Evolutionary conservation across 1,140 invertebrate genomes (phyloP).

Genomic region (Heliothis subflexa): DNA sequence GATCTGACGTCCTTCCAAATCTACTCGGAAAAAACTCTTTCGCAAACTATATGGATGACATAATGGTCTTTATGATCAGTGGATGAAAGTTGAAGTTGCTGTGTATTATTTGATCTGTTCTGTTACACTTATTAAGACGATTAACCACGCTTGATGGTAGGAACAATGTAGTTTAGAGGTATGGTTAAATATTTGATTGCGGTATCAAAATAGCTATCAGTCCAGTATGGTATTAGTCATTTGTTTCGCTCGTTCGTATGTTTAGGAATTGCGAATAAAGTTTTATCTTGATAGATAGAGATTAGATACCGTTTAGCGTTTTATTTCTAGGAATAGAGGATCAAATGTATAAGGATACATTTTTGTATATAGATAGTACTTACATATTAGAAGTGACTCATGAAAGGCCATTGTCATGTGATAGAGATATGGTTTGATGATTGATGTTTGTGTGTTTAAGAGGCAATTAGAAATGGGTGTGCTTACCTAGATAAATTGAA

Average conservation of each 20-base stretch:
- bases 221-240: conserved; percentile 27
- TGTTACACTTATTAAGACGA: conserved; percentile 63
- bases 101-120: conserved; percentile 5
- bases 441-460: neutral
- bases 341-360: neutral
- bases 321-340: neutral
- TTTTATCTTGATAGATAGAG: conserved; percentile 5
- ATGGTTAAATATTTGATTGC: conserved; percentile 36
- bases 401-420: neutral
- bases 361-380: neutral
- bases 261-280: conserved; percentile 14
- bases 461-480: neutral
- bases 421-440: neutral
- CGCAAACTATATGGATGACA: conserved; percentile 44
- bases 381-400: neutral
- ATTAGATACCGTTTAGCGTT: conserved; percentile 11
- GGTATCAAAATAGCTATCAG: conserved; percentile 15
- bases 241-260: conserved; percentile 22
- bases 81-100: conserved; percentile 23
- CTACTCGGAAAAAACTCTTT: conserved; percentile 57
- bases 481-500: neutral
- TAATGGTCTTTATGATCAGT: conserved; percentile 36
- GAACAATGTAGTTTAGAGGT: conserved; percentile 48
- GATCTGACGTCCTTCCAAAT: conserved; percentile 63
- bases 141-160: conserved; percentile 62